A percentile compares a stretch with the other conserved stretches of the same genome.
Conservation (phyloP, 2,113 vertebrate genomes). For the Neoarius graeffei region DNA sequence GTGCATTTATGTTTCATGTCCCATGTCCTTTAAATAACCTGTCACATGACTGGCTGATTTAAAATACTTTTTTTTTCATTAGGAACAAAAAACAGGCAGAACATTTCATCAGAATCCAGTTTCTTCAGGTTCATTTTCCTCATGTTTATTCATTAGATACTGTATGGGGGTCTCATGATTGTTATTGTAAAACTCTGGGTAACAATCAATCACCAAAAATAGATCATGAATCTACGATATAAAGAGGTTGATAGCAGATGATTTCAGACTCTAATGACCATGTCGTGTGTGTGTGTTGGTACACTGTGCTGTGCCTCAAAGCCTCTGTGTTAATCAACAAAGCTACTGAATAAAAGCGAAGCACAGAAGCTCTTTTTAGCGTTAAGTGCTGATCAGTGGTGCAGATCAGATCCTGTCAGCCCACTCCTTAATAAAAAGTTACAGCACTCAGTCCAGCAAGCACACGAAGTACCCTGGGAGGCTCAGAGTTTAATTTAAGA, state of each 20-base stretch:
- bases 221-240: background rate
- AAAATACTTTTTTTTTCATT: background rate
- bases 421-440: constrained; percentile 39
- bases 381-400: constrained; percentile 6
- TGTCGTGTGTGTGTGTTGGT: background rate
- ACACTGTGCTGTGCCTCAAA: background rate
- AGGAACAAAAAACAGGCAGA: background rate
- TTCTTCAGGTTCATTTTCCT: background rate
- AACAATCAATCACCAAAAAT: background rate
- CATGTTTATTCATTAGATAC: background rate
- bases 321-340: background rate
- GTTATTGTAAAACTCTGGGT: background rate
- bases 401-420: constrained; percentile 43
- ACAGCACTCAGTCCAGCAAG: background rate
- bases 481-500: constrained; percentile 45
- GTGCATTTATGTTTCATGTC: no score
- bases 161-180: background rate
- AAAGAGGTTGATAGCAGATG: background rate
- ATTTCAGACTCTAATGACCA: background rate
- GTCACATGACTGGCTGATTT: background rate
- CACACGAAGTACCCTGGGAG: constrained; percentile 4
- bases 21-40: no score
- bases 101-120: background rate
- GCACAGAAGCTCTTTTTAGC: constrained; percentile 6
- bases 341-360: background rate